Base-by-base conservation (phyloP, 1,140 invertebrate species). In the Hydropsyche tenuis region DNA sequence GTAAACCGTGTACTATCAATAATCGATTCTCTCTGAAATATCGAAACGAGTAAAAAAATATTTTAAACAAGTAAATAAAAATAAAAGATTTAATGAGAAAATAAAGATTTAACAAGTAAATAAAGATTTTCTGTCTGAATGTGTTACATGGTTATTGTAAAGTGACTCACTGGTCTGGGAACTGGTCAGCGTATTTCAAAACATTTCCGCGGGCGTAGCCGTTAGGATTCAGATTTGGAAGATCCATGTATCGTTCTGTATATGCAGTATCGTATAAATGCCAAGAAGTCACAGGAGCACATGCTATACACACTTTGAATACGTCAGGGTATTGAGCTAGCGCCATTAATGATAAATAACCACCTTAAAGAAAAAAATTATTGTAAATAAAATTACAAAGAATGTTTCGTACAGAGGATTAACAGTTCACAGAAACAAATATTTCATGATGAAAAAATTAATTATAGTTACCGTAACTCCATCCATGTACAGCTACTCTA, bases 281-380 rank as follows among this genome's bases (percentile, higher is more conserved):
- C 98, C 98, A 99, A 77, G 93, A 94, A 12, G 96, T 97, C 0
- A 99, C 98, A 0, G 98, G 97, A 11, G 97, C 97, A 42, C 97
- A 98, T 65, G 97, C 96, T 73, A 98, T 94, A 18, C 94, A 94
- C 80, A 94, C 89, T 85, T 95, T 95, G 81, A 96, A 96, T 53
- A 94, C 85, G 74, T 93, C 88, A 1, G 93, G 92, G 82, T 92
- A 89, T 60, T 94, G 93, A 77, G 92, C 92, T 18, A 96, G 82
- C 2, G 91, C 94, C 89, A 96, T 93, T 25, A 96, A 86, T 79
- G 92, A 94, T 2, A 96, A 86, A 83, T 96, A 96, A 20, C 94
- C 93, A 30, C 89, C 88, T 89, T 79, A 70, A 42, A n/a, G n/a
- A n/a, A n/a, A n/a, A n/a, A 64, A 37, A 68, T 69, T 48, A 65